These are phyloP conservation scores for Cremastinae sp. DNA, from an alignment of 2,888 invertebrate genomes.

Conservation along the genomic window DNA sequence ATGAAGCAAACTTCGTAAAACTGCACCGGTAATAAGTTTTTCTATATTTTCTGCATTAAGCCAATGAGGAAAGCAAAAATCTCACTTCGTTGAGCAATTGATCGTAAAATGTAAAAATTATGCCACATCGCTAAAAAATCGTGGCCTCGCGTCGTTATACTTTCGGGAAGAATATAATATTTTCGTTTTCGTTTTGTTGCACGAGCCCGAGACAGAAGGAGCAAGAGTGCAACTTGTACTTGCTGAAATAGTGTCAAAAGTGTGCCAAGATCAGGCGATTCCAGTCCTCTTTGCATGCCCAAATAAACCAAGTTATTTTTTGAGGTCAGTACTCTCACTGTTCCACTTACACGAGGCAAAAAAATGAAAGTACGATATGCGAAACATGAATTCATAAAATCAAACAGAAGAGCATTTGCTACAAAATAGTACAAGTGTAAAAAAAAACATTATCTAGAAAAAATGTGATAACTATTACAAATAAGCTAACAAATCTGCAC, in stretches of 20 bases:
- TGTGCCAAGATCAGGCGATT: slow-evolving; percentile 36
- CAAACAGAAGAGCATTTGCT: too few relatives aligned
- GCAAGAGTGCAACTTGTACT: slow-evolving; percentile 25
- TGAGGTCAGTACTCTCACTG: slow-evolving; percentile 26
- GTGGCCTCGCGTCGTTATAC: slow-evolving; percentile 21
- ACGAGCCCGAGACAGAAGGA: slow-evolving; percentile 4
- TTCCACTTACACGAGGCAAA: slow-evolving; percentile 10
- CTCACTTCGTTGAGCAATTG: slow-evolving; percentile 53
- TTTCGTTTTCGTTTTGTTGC: slow-evolving; percentile 30
- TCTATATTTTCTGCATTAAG: slow-evolving; percentile 12
- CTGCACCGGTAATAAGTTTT: background rate
- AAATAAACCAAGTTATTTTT: slow-evolving; percentile 2
- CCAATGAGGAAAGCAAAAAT: slow-evolving; percentile 11
- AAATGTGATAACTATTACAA: background rate
- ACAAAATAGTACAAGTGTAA: too few relatives aligned
- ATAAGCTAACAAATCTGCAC: background rate
- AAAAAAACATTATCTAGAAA: background rate
- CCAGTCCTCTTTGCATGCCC: slow-evolving; percentile 7
- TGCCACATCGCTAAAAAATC: slow-evolving; percentile 5
- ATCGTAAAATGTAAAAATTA: slow-evolving; percentile 48
- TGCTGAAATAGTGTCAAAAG: slow-evolving; percentile 21
- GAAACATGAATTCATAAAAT: too few relatives aligned
- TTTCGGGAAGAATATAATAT: slow-evolving; percentile 32
- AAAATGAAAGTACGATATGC: too few relatives aligned
- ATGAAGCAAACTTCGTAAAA: slow-evolving; percentile 9